Base-by-base conservation (phyloP, 1,140 invertebrate genomes). In the Bombus superbus region DNA sequence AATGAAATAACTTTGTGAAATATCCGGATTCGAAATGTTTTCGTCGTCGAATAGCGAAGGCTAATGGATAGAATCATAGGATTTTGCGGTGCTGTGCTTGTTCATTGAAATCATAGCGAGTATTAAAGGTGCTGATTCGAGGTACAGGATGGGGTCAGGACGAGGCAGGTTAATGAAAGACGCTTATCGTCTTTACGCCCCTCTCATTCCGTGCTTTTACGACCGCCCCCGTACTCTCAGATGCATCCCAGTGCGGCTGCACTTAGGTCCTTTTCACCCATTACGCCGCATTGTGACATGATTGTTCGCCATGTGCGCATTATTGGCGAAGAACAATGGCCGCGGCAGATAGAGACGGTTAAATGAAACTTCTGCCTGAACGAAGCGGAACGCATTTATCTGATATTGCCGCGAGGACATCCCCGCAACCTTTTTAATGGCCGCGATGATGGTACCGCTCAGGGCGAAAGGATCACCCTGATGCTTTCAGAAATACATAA, bases 161-260 rank as follows among this genome's bases (percentile, higher is more conserved):
- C 15, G 42, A 62, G n/a, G 38, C 62, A 53, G 81, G 59, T 83
- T 83, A 83, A 83, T 62, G 74, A 78, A 77, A 83, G 81, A 69
- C 81, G 74, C 64, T 83, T 69, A 83, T 83, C 74, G 74, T 78
- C 81, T 83, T 83, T 83, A 83, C 64, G 74, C 42, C 38, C 44
- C 44, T 40, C 35, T 42, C 62, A 22, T 76, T 66, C 71, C 44
- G 22, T 69, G 74, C 81, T 83, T 83, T 83, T 78, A 83, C 74
- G 74, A 13, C 35, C 64, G n/a, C 8, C 22, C 42, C 22, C 42
- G 35, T 53, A 38, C 59, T 76, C 62, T 44, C 22, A 18, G 74
- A 83, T 83, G 81, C 81, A 83, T 83, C 42, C 38, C 0, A 22
- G 15, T 18, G n/a, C 10, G 47, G 35, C 25, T 76, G 73, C 81